These are phyloP conservation scores for Paguma larvata DNA, from an alignment of 2,797 vertebrate species.

Conservation along the genomic window DNA sequence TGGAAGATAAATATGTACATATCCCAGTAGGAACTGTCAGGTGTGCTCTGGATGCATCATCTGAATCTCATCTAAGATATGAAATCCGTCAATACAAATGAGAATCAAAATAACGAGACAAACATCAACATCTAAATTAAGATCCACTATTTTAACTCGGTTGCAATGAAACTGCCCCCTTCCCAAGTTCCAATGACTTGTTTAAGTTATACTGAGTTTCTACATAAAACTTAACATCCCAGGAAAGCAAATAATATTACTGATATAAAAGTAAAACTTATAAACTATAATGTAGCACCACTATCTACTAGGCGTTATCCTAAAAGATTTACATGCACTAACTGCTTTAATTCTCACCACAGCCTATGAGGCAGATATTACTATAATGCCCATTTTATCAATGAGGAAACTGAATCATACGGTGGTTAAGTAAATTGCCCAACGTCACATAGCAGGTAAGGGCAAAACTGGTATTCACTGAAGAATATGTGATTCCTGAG, in stretches of 20 bases:
- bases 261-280: constrained; percentile 6
- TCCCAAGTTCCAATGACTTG: background rate
- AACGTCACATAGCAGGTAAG: background rate
- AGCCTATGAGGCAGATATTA: background rate
- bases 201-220: background rate
- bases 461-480: background rate
- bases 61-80: background rate
- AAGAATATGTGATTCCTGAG: background rate
- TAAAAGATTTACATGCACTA: background rate
- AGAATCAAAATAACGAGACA: background rate
- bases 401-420: background rate
- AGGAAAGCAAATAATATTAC: constrained; percentile 8
- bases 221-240: background rate
- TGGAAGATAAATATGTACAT: background rate
- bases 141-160: background rate
- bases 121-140: background rate
- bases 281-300: background rate
- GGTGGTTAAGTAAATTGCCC: background rate
- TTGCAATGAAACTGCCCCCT: background rate
- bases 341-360: background rate
- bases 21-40: background rate
- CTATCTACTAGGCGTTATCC: background rate
- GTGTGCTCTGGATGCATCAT: background rate
- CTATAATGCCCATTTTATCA: background rate
- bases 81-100: background rate